Evolutionary conservation across 1,140 invertebrate genomes (phyloP).

Genomic region (Oreohelix idahoensis): DNA sequence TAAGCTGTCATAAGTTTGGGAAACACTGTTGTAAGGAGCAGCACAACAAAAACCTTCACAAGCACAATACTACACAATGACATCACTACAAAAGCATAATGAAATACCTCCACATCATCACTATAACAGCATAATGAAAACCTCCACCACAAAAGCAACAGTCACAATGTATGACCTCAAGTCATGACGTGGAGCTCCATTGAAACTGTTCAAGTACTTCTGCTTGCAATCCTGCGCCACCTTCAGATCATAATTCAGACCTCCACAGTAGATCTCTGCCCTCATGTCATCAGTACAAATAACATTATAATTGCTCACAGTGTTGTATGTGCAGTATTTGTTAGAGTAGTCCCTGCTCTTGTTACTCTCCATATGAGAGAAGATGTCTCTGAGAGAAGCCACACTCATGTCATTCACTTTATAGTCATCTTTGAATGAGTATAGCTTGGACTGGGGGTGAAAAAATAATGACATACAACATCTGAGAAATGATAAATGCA

Average conservation of each 20-base stretch:
- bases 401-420: constrained; percentile 27
- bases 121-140: neutral
- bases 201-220: neutral
- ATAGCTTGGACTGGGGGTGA: constrained; percentile 18
- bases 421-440: constrained; percentile 16
- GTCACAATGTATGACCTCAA: neutral
- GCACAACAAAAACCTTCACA: no score
- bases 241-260: neutral
- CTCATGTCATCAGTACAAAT: neutral
- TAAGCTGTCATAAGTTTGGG: no score
- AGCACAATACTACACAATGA: no score
- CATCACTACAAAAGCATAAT: no score
- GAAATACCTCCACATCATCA: no score
- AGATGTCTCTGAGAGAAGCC: constrained; percentile 4
- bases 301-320: neutral
- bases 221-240: constrained; percentile 3
- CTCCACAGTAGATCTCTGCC: constrained; percentile 24
- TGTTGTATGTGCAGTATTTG: constrained; percentile 14
- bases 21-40: no score
- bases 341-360: neutral
- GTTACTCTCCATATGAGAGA: neutral
- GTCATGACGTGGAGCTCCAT: neutral
- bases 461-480: neutral
- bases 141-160: neutral
- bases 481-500: no score